Percentiles rank a stretch among this genome's conserved stretches.
phyloP scores from a whole-genome alignment of 2,888 invertebrate species.

The Hirtodrosophila trivittata region DNA sequence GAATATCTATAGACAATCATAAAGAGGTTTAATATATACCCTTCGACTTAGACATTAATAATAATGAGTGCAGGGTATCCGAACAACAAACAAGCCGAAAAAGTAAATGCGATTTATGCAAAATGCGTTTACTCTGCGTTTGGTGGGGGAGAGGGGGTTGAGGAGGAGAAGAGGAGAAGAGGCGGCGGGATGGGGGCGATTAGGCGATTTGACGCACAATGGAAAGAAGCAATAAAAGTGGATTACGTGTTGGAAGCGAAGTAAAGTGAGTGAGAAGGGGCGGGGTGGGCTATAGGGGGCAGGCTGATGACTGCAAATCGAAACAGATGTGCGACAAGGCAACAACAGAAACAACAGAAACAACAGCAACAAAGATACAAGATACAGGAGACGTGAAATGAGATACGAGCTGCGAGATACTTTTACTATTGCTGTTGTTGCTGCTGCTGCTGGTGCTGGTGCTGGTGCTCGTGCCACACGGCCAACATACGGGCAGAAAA shows the following conservation, averaged over 20 bases:
- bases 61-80: no score
- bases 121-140: slow-evolving; percentile 20
- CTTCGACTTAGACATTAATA: no score
- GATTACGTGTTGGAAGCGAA: slow-evolving; percentile 45
- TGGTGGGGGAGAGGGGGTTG: no score
- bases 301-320: slow-evolving; percentile 39
- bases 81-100: slow-evolving; percentile 30
- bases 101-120: slow-evolving; percentile 64
- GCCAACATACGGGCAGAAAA: slow-evolving; percentile 13
- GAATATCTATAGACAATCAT: no score
- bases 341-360: slow-evolving; percentile 31
- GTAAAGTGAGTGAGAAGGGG: neutral
- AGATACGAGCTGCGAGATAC: slow-evolving; percentile 35
- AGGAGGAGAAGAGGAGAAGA: slow-evolving; percentile 16
- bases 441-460: slow-evolving; percentile 3
- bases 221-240: slow-evolving; percentile 67
- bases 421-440: slow-evolving; percentile 7
- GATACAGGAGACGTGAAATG: slow-evolving; percentile 36
- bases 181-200: slow-evolving; percentile 12
- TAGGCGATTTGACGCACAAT: slow-evolving; percentile 72
- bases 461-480: slow-evolving; percentile 65
- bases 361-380: slow-evolving; percentile 30
- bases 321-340: slow-evolving; percentile 75
- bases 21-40: no score
- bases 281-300: neutral